phyloP scores from a whole-genome alignment of 2,888 invertebrate genomes.

The Osmoderma eremita region DNA sequence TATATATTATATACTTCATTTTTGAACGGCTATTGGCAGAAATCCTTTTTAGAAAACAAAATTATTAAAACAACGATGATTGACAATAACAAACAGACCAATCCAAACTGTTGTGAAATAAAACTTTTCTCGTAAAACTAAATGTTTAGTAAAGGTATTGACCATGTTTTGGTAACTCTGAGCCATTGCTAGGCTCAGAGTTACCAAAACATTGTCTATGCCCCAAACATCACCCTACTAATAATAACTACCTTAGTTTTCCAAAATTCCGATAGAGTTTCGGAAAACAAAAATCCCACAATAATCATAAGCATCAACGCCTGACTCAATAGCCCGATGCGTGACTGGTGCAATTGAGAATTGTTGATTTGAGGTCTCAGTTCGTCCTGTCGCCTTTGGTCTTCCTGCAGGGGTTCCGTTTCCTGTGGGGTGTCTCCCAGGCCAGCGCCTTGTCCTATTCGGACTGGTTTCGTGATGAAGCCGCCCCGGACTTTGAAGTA shows the following conservation, averaged over 20 bases:
- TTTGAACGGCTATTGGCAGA: too few relatives aligned
- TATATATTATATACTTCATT: too few relatives aligned
- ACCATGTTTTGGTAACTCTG: too few relatives aligned
- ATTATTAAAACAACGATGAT: background rate
- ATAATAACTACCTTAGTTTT: slow-evolving; percentile 79
- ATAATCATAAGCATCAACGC: slow-evolving; percentile 91
- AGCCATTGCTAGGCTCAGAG: too few relatives aligned
- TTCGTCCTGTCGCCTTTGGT: slow-evolving; percentile 45
- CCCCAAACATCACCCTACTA: slow-evolving; percentile 44
- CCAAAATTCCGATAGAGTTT: slow-evolving; percentile 93
- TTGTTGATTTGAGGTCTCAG: slow-evolving; percentile 71
- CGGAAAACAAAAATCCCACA: slow-evolving; percentile 88
- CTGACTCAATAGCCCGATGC: slow-evolving; percentile 88
- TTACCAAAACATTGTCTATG: background rate
- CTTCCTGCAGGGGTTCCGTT: slow-evolving; percentile 53
- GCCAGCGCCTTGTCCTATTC: slow-evolving; percentile 50
- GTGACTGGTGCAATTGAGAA: slow-evolving; percentile 90
- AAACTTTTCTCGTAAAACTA: too few relatives aligned
- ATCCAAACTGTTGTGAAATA: too few relatives aligned
- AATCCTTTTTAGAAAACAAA: too few relatives aligned
- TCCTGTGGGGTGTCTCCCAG: slow-evolving; percentile 46
- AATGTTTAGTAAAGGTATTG: too few relatives aligned
- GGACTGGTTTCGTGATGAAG: slow-evolving; percentile 72
- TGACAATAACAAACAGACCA: too few relatives aligned
- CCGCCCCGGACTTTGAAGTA: slow-evolving; percentile 92